phyloP scores from a whole-genome alignment of 2,113 vertebrate genomes.

The Pollachius pollachius region DNA sequence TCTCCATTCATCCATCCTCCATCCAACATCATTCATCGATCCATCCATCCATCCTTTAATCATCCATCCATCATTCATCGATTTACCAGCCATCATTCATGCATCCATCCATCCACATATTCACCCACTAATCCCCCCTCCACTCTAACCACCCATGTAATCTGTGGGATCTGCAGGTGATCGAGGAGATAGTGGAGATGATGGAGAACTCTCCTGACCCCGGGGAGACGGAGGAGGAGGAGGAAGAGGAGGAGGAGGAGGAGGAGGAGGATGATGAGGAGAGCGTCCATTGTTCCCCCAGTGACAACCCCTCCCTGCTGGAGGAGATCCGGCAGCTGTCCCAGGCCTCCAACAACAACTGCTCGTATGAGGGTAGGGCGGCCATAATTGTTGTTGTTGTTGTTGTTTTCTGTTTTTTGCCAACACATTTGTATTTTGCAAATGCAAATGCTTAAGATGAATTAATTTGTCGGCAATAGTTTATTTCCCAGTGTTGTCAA shows the following conservation, averaged over 20 bases:
- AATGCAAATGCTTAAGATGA: not conserved
- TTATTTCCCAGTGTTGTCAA: not conserved
- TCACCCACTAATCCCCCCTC: not conserved
- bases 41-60: not conserved
- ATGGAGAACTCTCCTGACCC: conserved; percentile 95
- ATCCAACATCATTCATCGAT: not conserved
- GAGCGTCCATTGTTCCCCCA: conserved; percentile 72
- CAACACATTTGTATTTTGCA: not conserved
- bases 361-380: conserved; percentile 81
- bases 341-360: conserved; percentile 87
- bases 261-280: conserved; percentile 82
- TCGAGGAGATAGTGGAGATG: conserved; percentile 94
- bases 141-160: not conserved
- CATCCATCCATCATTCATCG: not conserved
- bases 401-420: not conserved
- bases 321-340: conserved; percentile 87
- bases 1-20: no score
- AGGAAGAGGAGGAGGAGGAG: conserved; percentile 73
- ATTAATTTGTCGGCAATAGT: not conserved
- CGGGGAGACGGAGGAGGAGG: conserved; percentile 83
- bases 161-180: conserved; percentile 70
- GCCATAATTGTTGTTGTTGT: not conserved
- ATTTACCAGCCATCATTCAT: not conserved
- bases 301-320: conserved; percentile 79
- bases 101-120: not conserved